Base-by-base conservation (phyloP, 1,140 invertebrate species). In the Ceratina australensis region DNA sequence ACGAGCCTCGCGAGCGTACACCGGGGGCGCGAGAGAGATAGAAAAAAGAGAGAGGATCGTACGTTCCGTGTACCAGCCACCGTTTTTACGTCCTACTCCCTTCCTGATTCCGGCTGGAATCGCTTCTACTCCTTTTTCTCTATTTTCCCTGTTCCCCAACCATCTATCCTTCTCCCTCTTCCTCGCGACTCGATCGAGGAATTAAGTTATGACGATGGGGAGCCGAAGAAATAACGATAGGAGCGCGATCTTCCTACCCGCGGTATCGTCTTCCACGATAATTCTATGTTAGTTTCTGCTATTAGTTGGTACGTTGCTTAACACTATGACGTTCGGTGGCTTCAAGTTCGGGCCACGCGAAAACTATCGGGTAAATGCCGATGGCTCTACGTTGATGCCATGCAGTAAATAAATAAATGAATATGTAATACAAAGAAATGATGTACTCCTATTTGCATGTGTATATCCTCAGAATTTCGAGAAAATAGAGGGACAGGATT, bases 1-100 rank as follows among this genome's bases (percentile, higher is more conserved):
- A 88, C 87, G 81, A 88, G 61, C 86, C 33, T 42, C 80, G 85
- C 83, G 81, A 77, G 81, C 79, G 79, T 74, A 83, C 81, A 15
- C 24, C 66, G 5, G 47, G n/a, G 18, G n/a, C 65, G 13, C 64
- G 61, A 26, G 33, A 13, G 57, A 60, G 5, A 20, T 50, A 52
- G 26, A 50, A 2, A 67, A 15, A 73, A 24, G 59, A 20, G 66
- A 47, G 1, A n/a, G 18, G 50, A 59, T 20, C 75, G 66, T 63
- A 78, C 76, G 68, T 71, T 60, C 52, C 76, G 64, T 72, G 76
- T 78, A 72, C 76, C 68, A 72, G 76, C 69, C 67, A 77, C 74
- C 74, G 74, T 77, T 78, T 78, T 78, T 72, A 77, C 68, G 68
- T 72, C 42, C 59, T 57, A 3, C 60, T 78, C 60, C 76, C 69